phyloP scores from a whole-genome alignment of 2,797 vertebrate genomes.

The Catamblyrhynchus diadema region DNA sequence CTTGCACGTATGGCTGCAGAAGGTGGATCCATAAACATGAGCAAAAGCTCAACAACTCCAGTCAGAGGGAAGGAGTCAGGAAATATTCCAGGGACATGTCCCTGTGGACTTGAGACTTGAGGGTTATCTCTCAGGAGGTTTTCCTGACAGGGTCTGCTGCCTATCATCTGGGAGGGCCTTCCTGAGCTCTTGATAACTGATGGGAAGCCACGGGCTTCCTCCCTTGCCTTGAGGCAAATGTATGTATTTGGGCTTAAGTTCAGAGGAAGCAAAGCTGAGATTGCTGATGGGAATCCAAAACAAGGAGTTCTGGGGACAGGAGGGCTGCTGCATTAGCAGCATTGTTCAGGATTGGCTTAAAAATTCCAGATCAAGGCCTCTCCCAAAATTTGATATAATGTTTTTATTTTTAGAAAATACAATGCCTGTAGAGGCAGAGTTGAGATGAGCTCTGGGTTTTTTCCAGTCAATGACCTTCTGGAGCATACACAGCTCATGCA shows the following conservation, averaged over 20 bases:
- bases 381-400: slow-evolving; percentile 8
- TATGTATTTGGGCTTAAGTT: not conserved
- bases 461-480: not conserved
- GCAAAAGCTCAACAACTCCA: not conserved
- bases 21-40: not conserved
- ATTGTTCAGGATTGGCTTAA: not conserved
- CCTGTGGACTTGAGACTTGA: not conserved
- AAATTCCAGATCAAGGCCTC: not conserved
- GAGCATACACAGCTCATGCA: not conserved
- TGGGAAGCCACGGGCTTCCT: slow-evolving; percentile 32
- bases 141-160: slow-evolving; percentile 6
- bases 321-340: not conserved
- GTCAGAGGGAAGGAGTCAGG: not conserved
- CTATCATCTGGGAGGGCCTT: slow-evolving; percentile 26
- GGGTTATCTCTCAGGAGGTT: slow-evolving; percentile 46
- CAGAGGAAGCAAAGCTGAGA: slow-evolving; percentile 19
- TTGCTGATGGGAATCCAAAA: not conserved
- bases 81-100: not conserved
- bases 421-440: not conserved
- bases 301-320: not conserved
- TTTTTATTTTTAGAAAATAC: slow-evolving; percentile 40
- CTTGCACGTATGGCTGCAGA: not conserved
- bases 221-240: not conserved
- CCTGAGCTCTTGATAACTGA: slow-evolving; percentile 46
- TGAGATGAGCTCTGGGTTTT: not conserved